Conservation (phyloP, 2,113 vertebrate genomes). For the Semnornis frantzii region DNA sequence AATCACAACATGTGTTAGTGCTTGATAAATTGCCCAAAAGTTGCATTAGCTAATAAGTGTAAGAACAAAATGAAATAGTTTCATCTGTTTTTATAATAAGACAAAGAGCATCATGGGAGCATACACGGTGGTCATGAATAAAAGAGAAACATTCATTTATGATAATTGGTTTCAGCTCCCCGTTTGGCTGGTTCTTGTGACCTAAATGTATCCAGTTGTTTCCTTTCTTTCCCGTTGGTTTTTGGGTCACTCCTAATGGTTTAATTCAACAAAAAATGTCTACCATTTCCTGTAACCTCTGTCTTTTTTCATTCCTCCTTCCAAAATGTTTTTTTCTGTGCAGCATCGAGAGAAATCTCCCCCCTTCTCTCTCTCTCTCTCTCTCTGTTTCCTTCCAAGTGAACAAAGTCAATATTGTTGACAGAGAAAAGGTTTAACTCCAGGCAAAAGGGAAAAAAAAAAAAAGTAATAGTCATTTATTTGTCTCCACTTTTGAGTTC, state of each 20-base stretch:
- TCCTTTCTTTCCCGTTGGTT: constrained; percentile 85
- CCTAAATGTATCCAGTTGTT: constrained; percentile 91
- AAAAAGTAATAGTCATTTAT: constrained; percentile 80
- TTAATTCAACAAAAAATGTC: constrained; percentile 98
- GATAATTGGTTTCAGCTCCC: constrained; percentile 91
- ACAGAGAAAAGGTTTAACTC: constrained; percentile 80
- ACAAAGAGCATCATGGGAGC: constrained; percentile 88
- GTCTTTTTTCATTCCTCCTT: constrained; percentile 92
- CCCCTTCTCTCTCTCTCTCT: constrained; percentile 46
- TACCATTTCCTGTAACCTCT: constrained; percentile 95
- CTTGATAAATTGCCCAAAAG: constrained; percentile 85
- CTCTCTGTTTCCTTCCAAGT: constrained; percentile 77
- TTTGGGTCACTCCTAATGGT: constrained; percentile 92
- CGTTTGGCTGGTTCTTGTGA: constrained; percentile 87
- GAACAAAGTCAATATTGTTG: constrained; percentile 89
- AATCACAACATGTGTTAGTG: constrained; percentile 81
- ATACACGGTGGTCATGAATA: constrained; percentile 87
- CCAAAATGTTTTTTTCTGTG: constrained; percentile 80
- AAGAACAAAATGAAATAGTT: constrained; percentile 83
- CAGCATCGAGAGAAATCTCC: constrained; percentile 76
- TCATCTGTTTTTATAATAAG: constrained; percentile 88
- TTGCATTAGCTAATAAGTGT: constrained; percentile 85
- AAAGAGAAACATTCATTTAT: constrained; percentile 90
- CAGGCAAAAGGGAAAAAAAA: constrained; percentile 65
- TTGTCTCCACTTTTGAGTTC: constrained; percentile 80